Base-by-base conservation (phyloP, 64 coral and sea anemone species). In the Catalaphyllia jardinei region DNA sequence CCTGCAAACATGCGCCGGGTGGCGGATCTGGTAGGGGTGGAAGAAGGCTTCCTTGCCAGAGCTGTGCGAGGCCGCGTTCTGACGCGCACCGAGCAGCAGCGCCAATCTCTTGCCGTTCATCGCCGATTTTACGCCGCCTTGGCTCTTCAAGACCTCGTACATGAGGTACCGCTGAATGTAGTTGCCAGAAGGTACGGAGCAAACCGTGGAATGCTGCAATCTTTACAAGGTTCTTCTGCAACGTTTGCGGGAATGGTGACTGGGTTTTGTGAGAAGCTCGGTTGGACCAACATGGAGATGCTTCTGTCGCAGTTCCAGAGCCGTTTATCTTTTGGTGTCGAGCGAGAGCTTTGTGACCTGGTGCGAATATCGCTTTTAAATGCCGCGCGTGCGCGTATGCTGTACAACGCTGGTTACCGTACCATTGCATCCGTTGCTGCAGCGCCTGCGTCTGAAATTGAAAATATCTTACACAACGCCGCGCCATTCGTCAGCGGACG, bases 191-290 rank as follows among this genome's bases (percentile, higher is more conserved):
- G 93, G 54, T 98, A 93, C 24, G 97, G 97, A 33, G 97, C 91
- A 42, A 99, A 85, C 29, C 94, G 94, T 5, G 97, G 97, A 11
- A 99, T 99, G 97, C 52, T 99, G 1, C 97, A 99, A 71, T 93
- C 93, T 9, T 54, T 99, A n/a, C 97, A 99, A 87, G 74, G 93
- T 75, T 99, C 97, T 3, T 94, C 97, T 33, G 94, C 97, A 38
- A 99, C 97, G 22, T 99, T 99, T 76, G 87, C 94, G 62, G 97
- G 97, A 52, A 99, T 99, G 97, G 97, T 99, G 20, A 99, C 93
- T 3, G 91, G 93, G 62, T 99, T 99, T 54, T 99, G 94, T 74
- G 90, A 93, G 80, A 99, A 91, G 63, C 94, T 99, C 25, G 97
- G 97, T 55, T 99, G 97, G 97, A 61, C 61, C 33, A 99, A 95